phyloP scores from a whole-genome alignment of 2,113 vertebrate genomes.

The Terrapene triunguis region DNA sequence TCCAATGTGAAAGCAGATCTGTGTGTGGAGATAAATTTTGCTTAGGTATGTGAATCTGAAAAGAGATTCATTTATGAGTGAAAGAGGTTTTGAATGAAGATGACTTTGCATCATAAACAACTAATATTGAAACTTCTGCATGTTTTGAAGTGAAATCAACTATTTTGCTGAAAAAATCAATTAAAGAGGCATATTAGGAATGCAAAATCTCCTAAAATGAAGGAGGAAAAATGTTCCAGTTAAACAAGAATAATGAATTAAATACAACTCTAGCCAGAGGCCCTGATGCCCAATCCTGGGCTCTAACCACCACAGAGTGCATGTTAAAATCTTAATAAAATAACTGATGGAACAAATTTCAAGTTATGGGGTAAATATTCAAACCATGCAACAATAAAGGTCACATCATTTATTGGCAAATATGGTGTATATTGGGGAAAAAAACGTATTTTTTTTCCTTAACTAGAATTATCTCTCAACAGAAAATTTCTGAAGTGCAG shows the following conservation, averaged over 20 bases:
- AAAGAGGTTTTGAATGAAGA: background rate
- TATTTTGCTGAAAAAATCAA: background rate
- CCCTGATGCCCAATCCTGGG: background rate
- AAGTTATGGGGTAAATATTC: background rate
- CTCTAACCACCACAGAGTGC: background rate
- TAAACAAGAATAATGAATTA: background rate
- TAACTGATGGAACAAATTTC: background rate
- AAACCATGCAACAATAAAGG: background rate
- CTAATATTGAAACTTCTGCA: fast-evolving
- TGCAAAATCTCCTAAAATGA: background rate
- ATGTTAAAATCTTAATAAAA: background rate
- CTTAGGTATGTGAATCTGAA: background rate
- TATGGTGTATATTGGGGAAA: background rate
- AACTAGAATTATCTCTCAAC: background rate
- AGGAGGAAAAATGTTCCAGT: background rate
- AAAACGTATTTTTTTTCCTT: background rate
- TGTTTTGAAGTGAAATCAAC: background rate
- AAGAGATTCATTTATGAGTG: background rate
- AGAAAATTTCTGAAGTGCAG: background rate
- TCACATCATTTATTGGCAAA: conserved; percentile 9
- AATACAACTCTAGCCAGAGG: background rate
- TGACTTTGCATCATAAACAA: background rate
- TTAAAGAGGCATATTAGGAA: background rate
- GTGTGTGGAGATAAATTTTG: background rate
- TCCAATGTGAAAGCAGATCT: background rate